Evolutionary conservation across 2,797 vertebrate genomes (phyloP), one percentile per base, ranked within the genome.

Genomic region (Sebastes vulpes): DNA sequence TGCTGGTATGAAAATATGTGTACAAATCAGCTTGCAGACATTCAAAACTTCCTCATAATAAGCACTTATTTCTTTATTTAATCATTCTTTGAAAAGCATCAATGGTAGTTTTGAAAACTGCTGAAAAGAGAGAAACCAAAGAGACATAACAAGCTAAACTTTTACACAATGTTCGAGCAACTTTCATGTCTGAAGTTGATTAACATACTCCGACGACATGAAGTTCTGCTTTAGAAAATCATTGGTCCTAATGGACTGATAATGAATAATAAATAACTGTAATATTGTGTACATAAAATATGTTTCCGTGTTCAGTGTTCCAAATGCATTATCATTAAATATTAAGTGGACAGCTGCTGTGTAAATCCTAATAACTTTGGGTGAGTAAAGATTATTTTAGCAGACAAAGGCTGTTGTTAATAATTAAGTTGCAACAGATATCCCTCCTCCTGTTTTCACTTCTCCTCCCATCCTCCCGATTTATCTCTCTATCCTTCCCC

Each of bases 401-500:
- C 23, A 21, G 31, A 77, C 46, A 72, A 65, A 73, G 46, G 25
- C 72, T 2, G 7, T 50, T 70, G 71, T 35, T 74, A 65, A 69
- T 66, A 64, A 81, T 77, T 46, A 65, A 72, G 25, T 6, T 10
- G 16, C 10, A 35, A 28, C 81, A 84, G 71, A 84, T 65, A 73
- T 66, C 42, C 26, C 72, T 74, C 74, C 67, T 78, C 52, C 66
- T 63, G 46, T 48, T 75, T 80, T 78, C 72, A 75, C 52, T 79
- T 48, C 29, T 42, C 65, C 69, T 73, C 53, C 74, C 65, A 60
- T 42, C 35, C 67, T 82, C 23, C 48, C 66, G 63, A 64, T 81
- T 53, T 61, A 67, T 38, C 57, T 59, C 29, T 50, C 10, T 14
- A 3, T 21, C 65, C 69, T 23, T 65, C 65, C 42, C 20, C 25